Evolutionary conservation across 2,113 vertebrate genomes (phyloP).

Genomic region (Solea senegalensis): DNA sequence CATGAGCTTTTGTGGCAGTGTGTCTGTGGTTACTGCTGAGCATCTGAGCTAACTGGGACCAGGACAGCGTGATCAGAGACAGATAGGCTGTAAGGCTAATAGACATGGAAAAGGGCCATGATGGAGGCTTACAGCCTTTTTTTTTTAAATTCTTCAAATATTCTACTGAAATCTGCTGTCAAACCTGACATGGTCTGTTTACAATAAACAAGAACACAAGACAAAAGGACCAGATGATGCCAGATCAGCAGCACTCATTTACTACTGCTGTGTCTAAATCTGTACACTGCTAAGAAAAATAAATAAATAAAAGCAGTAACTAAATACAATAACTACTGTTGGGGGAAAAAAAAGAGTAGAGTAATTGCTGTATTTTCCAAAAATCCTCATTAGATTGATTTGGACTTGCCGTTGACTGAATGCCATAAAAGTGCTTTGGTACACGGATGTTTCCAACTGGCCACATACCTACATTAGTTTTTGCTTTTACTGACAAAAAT

Average conservation of each 20-base stretch:
- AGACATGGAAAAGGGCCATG: slow-evolving; percentile 25
- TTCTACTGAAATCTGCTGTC: slow-evolving; percentile 30
- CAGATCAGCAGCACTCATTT: slow-evolving; percentile 35
- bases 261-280: neutral
- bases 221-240: slow-evolving; percentile 38
- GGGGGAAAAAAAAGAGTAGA: neutral
- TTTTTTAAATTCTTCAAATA: neutral
- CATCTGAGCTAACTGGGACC: slow-evolving; percentile 61
- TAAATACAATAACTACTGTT: slow-evolving; percentile 17
- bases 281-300: neutral
- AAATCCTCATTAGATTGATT: slow-evolving; percentile 55
- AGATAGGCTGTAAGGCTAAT: slow-evolving; percentile 10
- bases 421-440: slow-evolving; percentile 30
- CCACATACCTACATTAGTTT: slow-evolving; percentile 37
- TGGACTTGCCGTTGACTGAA: slow-evolving; percentile 43
- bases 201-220: slow-evolving; percentile 52
- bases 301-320: neutral
- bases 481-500: slow-evolving; percentile 62
- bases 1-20: slow-evolving; percentile 42
- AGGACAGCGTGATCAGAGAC: slow-evolving; percentile 54
- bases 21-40: slow-evolving; percentile 48
- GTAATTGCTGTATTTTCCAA: slow-evolving; percentile 24
- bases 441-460: slow-evolving; percentile 36
- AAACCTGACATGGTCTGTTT: slow-evolving; percentile 54
- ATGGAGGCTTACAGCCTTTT: slow-evolving; percentile 19